Percentiles rank a stretch among this genome's conserved stretches.
Evolutionary conservation across 2,797 vertebrate species (phyloP).

Genomic region (Onychomys arenicola): DNA sequence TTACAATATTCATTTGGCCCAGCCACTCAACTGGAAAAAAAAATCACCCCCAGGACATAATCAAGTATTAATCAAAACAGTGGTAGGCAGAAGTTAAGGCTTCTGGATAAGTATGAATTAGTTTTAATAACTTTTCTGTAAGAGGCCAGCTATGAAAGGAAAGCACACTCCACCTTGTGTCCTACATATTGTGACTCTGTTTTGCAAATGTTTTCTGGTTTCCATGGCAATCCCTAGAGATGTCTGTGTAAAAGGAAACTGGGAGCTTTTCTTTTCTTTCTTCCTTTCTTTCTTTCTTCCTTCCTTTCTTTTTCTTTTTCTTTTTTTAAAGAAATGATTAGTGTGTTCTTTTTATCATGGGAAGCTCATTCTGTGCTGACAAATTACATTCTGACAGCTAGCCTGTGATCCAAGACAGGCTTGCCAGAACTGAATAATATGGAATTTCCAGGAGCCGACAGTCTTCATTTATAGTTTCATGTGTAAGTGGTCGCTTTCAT

Average conservation of each 20-base stretch:
- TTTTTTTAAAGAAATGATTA: constrained; percentile 33
- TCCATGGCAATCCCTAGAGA: constrained; percentile 73
- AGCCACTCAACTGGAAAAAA: constrained; percentile 14
- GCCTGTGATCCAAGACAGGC: constrained; percentile 65
- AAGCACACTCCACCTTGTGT: constrained; percentile 64
- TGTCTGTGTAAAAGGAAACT: constrained; percentile 78
- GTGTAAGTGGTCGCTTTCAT: constrained; percentile 64
- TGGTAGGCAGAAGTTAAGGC: constrained; percentile 66
- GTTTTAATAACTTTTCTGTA: constrained; percentile 77
- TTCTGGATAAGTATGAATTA: constrained; percentile 67
- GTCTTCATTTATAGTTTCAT: constrained; percentile 67
- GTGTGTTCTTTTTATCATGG: constrained; percentile 75
- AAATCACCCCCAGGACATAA: constrained; percentile 53
- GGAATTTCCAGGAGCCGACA: constrained; percentile 64
- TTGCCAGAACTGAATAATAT: constrained; percentile 68
- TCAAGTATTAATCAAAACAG: constrained; percentile 69
- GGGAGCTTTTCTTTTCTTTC: background rate
- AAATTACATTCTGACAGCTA: constrained; percentile 78
- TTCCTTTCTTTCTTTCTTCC: too few relatives aligned
- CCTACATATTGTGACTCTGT: constrained; percentile 75
- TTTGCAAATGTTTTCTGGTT: constrained; percentile 84
- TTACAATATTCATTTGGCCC: constrained; percentile 41
- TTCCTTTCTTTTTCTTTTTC: too few relatives aligned
- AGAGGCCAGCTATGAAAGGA: constrained; percentile 67
- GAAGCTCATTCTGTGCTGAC: constrained; percentile 69